Evolutionary conservation across 2,113 vertebrate species (phyloP).

Genomic region (Heloderma charlesbogerti): DNA sequence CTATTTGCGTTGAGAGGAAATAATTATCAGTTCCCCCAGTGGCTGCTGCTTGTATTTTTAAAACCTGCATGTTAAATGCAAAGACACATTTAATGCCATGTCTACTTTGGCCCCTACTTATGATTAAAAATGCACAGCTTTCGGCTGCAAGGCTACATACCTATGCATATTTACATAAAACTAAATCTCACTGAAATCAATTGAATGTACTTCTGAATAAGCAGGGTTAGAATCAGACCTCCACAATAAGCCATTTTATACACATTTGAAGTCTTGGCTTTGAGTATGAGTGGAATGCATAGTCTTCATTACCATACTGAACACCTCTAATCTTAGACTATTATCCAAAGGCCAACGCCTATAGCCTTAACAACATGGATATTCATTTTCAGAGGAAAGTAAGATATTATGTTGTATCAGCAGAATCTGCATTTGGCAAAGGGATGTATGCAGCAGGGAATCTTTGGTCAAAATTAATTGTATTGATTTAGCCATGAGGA

Average conservation of each 20-base stretch:
- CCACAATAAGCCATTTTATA: background rate
- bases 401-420: slow-evolving; percentile 12
- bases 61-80: background rate
- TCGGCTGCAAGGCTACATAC: background rate
- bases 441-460: background rate
- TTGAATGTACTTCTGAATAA: background rate
- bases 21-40: background rate
- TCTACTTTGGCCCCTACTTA: background rate
- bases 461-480: background rate
- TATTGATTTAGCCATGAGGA: slow-evolving; percentile 18
- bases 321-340: slow-evolving; percentile 51
- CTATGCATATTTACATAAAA: background rate
- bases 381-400: slow-evolving; percentile 43
- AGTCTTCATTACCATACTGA: slow-evolving; percentile 36
- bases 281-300: background rate
- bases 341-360: slow-evolving; percentile 40
- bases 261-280: background rate
- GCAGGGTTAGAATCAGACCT: background rate
- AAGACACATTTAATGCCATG: background rate
- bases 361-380: slow-evolving; percentile 46
- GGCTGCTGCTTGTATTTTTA: background rate
- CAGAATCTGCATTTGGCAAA: slow-evolving; percentile 17
- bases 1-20: no score
- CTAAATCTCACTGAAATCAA: background rate
- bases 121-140: background rate